Percentiles rank a stretch among this genome's conserved stretches.
Conservation (phyloP, 2,888 invertebrate genomes). For the Hesperia comma region DNA sequence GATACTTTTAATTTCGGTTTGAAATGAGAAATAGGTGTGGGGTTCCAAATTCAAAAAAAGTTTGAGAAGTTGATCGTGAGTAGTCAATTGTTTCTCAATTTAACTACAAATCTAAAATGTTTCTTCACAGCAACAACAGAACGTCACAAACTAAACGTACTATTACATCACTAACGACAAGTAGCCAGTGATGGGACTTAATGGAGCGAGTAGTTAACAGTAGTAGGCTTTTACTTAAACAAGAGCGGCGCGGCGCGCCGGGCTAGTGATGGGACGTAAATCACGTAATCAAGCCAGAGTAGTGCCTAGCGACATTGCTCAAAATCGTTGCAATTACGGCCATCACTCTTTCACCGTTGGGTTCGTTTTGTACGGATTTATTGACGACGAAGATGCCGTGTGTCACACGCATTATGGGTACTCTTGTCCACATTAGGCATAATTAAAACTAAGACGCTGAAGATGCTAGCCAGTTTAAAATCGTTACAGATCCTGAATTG, state of each 20-base stretch:
- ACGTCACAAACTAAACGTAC: not conserved
- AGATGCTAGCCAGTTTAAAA: too few relatives aligned
- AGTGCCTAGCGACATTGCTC: not conserved
- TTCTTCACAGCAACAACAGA: not conserved
- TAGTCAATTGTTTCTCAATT: too few relatives aligned
- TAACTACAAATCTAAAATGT: not conserved
- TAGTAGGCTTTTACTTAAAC: slow-evolving; percentile 5
- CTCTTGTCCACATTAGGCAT: not conserved
- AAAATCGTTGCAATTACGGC: not conserved
- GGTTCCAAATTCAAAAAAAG: too few relatives aligned
- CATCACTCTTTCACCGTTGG: not conserved
- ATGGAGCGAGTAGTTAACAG: slow-evolving; percentile 6
- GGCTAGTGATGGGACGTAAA: slow-evolving; percentile 5
- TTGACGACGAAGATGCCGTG: not conserved
- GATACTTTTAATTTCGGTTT: too few relatives aligned
- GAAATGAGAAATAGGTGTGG: too few relatives aligned
- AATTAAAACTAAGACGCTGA: too few relatives aligned
- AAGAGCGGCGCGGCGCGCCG: not conserved
- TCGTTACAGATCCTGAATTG: too few relatives aligned
- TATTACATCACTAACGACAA: not conserved
- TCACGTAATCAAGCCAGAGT: slow-evolving; percentile 1
- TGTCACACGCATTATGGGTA: not conserved
- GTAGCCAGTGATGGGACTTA: not conserved
- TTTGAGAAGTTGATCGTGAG: too few relatives aligned
- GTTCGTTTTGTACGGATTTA: not conserved